These are phyloP conservation scores for Micrasema longulum DNA, from an alignment of 1,140 invertebrate species.

Conservation along the genomic window DNA sequence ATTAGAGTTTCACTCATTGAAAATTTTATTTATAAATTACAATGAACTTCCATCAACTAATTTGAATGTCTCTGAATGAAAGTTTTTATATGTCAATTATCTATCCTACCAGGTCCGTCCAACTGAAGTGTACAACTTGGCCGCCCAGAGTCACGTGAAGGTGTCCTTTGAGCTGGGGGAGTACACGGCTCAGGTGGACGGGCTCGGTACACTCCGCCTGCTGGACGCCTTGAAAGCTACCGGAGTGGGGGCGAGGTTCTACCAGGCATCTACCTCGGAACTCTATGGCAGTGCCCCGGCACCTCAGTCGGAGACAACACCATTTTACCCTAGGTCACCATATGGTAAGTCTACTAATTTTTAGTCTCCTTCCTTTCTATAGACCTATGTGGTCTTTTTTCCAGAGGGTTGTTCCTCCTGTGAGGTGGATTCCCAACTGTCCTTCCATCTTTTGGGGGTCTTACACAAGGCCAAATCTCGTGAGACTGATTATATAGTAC, in stretches of 20 bases:
- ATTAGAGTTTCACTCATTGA: too few relatives aligned
- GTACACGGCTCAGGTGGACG: slow-evolving; percentile 99
- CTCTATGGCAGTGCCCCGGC: slow-evolving; percentile 98
- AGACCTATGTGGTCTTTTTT: too few relatives aligned
- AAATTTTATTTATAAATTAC: too few relatives aligned
- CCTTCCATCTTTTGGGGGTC: too few relatives aligned
- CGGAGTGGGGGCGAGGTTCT: slow-evolving; percentile 88
- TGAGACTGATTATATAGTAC: too few relatives aligned
- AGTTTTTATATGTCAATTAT: slow-evolving; percentile 3
- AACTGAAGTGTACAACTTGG: slow-evolving; percentile 97
- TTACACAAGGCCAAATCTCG: too few relatives aligned
- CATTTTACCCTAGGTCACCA: slow-evolving; percentile 99
- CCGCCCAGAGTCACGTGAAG: slow-evolving; percentile 99
- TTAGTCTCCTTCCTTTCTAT: too few relatives aligned
- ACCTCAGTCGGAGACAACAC: slow-evolving; percentile 97
- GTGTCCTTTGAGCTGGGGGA: slow-evolving; percentile 97
- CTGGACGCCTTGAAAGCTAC: slow-evolving; percentile 97
- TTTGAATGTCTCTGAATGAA: too few relatives aligned
- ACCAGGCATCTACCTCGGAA: slow-evolving; percentile 99
- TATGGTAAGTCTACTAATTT: slow-evolving; percentile 80
- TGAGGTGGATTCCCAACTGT: too few relatives aligned
- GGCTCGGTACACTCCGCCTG: slow-evolving; percentile 93
- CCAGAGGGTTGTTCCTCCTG: too few relatives aligned
- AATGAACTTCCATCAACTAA: too few relatives aligned
- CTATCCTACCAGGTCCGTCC: slow-evolving; percentile 76